Evolutionary conservation across 2,888 invertebrate genomes (phyloP).

Genomic region (Eupithecia insigniata): DNA sequence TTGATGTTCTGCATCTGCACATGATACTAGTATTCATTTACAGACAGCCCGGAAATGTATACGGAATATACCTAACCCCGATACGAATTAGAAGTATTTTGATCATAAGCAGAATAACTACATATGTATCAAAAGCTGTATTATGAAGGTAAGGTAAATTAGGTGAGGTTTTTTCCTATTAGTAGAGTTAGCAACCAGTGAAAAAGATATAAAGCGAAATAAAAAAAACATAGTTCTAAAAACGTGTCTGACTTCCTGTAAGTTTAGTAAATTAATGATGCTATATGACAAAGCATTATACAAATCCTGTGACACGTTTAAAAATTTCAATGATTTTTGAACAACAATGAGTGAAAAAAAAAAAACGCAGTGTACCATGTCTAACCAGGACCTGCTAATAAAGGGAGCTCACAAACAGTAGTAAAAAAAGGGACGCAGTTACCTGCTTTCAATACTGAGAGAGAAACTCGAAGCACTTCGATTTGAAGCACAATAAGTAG

Average conservation of each 20-base stretch:
- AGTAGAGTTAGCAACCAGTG: not conserved
- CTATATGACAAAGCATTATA: slow-evolving; percentile 32
- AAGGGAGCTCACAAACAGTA: slow-evolving; percentile 60
- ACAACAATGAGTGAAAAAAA: slow-evolving; percentile 44
- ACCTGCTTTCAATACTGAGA: slow-evolving; percentile 62
- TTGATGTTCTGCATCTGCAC: slow-evolving; percentile 44
- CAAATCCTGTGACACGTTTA: slow-evolving; percentile 37
- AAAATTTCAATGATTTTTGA: slow-evolving; percentile 38
- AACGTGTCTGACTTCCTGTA: not conserved
- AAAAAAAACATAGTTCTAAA: not conserved
- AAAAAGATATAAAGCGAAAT: not conserved
- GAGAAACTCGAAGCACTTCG: slow-evolving; percentile 17
- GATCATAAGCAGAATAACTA: not conserved
- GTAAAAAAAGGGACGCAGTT: slow-evolving; percentile 75
- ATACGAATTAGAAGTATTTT: not conserved
- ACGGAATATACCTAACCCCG: not conserved
- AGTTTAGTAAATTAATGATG: slow-evolving; percentile 27
- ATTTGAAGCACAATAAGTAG: slow-evolving; percentile 13
- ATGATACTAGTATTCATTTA: slow-evolving; percentile 33
- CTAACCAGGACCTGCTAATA: slow-evolving; percentile 49
- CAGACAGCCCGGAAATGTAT: slow-evolving; percentile 24
- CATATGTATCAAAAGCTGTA: not conserved
- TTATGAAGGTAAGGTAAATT: not conserved
- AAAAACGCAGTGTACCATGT: slow-evolving; percentile 37
- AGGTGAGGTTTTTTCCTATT: not conserved